phyloP scores from a whole-genome alignment of 2,113 vertebrate species.

The Cebus imitator region DNA sequence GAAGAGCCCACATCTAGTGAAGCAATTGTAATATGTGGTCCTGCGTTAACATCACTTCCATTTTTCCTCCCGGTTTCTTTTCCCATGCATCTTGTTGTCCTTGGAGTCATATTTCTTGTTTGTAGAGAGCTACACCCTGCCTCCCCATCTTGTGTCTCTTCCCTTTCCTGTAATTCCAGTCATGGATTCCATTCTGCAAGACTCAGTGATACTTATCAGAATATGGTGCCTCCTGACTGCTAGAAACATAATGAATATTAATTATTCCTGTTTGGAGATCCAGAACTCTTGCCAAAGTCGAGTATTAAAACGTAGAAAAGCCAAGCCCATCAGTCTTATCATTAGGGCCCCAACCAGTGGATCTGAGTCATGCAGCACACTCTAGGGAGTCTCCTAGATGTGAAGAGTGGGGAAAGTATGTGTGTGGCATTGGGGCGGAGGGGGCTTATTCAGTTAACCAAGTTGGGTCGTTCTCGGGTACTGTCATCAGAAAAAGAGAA shows the following conservation, averaged over 20 bases:
- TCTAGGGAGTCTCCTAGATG: background rate
- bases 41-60: accelerated
- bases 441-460: too few relatives aligned
- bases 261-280: background rate
- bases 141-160: background rate
- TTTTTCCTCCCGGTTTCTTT: background rate
- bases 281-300: background rate
- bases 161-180: background rate
- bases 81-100: background rate
- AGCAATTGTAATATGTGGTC: accelerated
- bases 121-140: accelerated
- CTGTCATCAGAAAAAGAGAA: background rate
- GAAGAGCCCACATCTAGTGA: background rate
- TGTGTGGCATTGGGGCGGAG: background rate
- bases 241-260: background rate
- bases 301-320: background rate
- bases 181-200: background rate
- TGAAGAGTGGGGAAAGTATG: background rate
- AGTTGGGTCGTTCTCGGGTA: background rate
- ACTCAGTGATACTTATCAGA: background rate
- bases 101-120: background rate
- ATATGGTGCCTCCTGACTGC: background rate
- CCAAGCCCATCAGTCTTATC: background rate
- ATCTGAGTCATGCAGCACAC: background rate
- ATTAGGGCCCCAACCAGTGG: background rate